phyloP scores from a whole-genome alignment of 2,888 invertebrate genomes.

The Atrina japonica region DNA sequence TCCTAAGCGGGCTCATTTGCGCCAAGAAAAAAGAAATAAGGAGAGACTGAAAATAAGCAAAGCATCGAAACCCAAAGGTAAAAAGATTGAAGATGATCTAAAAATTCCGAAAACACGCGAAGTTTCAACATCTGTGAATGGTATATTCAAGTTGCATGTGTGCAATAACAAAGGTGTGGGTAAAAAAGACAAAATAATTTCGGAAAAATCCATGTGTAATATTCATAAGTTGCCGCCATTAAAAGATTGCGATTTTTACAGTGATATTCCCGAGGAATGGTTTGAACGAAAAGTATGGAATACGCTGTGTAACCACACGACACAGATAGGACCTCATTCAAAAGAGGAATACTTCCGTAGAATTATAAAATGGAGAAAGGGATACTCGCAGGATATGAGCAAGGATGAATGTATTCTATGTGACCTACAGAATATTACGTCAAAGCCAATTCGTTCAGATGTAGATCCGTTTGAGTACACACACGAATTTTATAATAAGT shows the following conservation, averaged over 20 bases:
- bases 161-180: slow-evolving; percentile 5
- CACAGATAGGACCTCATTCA: slow-evolving; percentile 26
- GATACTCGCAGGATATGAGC: slow-evolving; percentile 13
- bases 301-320: slow-evolving; percentile 33
- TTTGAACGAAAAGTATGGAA: slow-evolving; percentile 28
- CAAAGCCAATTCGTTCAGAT: background rate
- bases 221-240: background rate
- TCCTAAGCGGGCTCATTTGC: no score
- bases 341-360: slow-evolving; percentile 32
- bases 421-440: slow-evolving; percentile 20
- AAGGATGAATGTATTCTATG: slow-evolving; percentile 16
- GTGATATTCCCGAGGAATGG: slow-evolving; percentile 23
- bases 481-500: slow-evolving; percentile 26
- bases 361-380: slow-evolving; percentile 33
- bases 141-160: slow-evolving; percentile 13
- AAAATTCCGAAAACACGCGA: background rate
- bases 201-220: slow-evolving; percentile 3
- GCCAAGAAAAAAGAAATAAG: background rate
- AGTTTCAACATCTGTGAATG: background rate
- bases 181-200: background rate
- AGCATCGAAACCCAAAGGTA: background rate
- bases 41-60: background rate
- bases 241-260: background rate
- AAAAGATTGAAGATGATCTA: no score
- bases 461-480: slow-evolving; percentile 16